phyloP scores from a whole-genome alignment of 2,113 vertebrate genomes.

The Tychaedon coryphoeus region DNA sequence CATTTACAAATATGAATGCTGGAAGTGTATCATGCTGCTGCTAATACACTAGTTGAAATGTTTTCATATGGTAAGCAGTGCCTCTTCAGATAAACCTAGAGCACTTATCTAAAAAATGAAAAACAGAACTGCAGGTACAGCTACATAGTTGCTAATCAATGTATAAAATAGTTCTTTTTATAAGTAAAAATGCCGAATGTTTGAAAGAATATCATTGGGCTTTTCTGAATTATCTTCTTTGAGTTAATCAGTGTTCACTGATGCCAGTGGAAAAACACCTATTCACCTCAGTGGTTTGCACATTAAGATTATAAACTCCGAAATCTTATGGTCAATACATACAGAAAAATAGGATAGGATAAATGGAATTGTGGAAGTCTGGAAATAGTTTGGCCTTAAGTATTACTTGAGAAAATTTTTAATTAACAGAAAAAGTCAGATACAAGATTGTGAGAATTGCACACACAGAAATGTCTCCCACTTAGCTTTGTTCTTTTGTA shows the following conservation, averaged over 20 bases:
- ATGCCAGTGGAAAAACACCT: neutral
- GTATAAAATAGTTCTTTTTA: neutral
- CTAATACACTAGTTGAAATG: neutral
- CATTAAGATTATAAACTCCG: neutral
- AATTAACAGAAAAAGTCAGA: neutral
- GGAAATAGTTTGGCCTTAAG: neutral
- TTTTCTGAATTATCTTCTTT: neutral
- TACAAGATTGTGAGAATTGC: neutral
- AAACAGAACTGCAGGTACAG: neutral
- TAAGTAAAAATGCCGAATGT: neutral
- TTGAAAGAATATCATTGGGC: neutral
- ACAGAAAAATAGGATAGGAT: neutral
- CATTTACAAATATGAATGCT: neutral
- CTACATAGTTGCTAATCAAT: neutral
- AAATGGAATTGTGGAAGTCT: neutral
- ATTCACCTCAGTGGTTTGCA: neutral
- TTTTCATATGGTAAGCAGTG: neutral
- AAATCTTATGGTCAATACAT: neutral
- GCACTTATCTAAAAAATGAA: neutral
- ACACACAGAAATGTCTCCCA: neutral
- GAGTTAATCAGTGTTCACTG: neutral
- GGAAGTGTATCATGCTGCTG: neutral
- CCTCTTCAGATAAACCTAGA: neutral
- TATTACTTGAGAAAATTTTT: neutral
- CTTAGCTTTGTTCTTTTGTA: neutral